Conservation (phyloP, 2,888 invertebrate genomes). For the Macropis europaea region DNA sequence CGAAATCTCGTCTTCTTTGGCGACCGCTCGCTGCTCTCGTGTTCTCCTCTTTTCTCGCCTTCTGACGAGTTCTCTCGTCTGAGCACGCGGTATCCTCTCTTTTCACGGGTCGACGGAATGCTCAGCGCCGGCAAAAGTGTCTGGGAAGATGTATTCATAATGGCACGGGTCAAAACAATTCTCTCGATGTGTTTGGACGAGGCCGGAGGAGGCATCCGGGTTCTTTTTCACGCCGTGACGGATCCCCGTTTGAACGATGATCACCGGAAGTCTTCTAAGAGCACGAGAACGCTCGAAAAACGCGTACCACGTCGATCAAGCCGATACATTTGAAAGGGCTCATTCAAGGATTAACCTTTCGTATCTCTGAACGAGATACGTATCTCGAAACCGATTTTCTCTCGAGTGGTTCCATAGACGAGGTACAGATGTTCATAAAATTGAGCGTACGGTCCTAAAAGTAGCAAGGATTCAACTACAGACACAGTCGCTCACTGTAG, state of each 20-base stretch:
- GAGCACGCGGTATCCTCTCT: constrained; percentile 34
- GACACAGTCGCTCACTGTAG: too few species aligned
- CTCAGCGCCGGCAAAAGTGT: constrained; percentile 26
- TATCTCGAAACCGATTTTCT: too few species aligned
- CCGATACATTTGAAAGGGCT: too few species aligned
- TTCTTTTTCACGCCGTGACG: neutral
- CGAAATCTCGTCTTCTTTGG: constrained; percentile 54
- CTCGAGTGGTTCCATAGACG: too few species aligned
- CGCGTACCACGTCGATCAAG: too few species aligned
- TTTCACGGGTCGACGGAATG: constrained; percentile 7
- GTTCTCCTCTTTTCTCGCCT: constrained; percentile 32
- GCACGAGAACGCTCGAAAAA: neutral
- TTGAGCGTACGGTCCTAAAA: too few species aligned
- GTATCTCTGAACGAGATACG: too few species aligned
- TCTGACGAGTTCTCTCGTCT: constrained; percentile 45
- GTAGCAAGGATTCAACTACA: too few species aligned
- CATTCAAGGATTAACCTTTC: too few species aligned
- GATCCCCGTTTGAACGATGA: constrained; percentile 5
- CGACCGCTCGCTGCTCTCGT: constrained; percentile 27
- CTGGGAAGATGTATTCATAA: constrained; percentile 51
- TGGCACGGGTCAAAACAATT: constrained; percentile 55
- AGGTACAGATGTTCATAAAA: too few species aligned
- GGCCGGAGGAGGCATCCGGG: neutral
- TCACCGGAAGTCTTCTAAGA: neutral
- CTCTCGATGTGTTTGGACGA: constrained; percentile 8